Percentiles rank a stretch among this genome's conserved stretches.
These are phyloP conservation scores for Tupiocoris notatus DNA, from an alignment of 2,888 invertebrate species.

Conservation along the genomic window DNA sequence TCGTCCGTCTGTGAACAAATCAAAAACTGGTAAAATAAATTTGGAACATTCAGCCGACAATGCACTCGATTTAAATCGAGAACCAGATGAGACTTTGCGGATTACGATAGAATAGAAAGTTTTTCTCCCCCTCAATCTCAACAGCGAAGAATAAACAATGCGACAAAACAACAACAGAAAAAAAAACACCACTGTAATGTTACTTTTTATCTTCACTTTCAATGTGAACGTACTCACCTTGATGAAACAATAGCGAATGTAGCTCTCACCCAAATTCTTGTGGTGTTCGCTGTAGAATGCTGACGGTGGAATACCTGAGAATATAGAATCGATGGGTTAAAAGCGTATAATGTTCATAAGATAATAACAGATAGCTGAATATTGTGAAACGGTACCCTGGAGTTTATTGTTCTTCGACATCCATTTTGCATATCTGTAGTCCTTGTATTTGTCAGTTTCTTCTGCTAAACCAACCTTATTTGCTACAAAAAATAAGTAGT, in stretches of 20 bases:
- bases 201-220: too few species aligned
- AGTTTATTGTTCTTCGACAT: conserved; percentile 89
- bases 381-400: conserved; percentile 60
- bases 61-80: too few species aligned
- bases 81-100: too few species aligned
- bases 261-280: conserved; percentile 79
- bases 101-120: too few species aligned
- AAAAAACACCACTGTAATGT: neutral
- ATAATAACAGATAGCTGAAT: too few species aligned
- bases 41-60: neutral
- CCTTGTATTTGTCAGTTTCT: conserved; percentile 72
- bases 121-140: too few species aligned
- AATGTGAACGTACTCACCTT: conserved; percentile 69
- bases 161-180: too few species aligned
- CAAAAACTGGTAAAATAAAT: neutral
- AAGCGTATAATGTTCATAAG: too few species aligned
- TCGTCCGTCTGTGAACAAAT: conserved; percentile 65
- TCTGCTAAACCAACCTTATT: conserved; percentile 62
- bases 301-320: conserved; percentile 91
- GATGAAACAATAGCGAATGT: conserved; percentile 90
- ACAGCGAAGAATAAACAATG: too few species aligned
- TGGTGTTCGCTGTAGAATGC: conserved; percentile 85
- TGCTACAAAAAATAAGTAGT: conserved; percentile 34
- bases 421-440: conserved; percentile 94
- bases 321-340: neutral